phyloP scores from a whole-genome alignment of 2,113 vertebrate species.

The Sphyrna mokarran region DNA sequence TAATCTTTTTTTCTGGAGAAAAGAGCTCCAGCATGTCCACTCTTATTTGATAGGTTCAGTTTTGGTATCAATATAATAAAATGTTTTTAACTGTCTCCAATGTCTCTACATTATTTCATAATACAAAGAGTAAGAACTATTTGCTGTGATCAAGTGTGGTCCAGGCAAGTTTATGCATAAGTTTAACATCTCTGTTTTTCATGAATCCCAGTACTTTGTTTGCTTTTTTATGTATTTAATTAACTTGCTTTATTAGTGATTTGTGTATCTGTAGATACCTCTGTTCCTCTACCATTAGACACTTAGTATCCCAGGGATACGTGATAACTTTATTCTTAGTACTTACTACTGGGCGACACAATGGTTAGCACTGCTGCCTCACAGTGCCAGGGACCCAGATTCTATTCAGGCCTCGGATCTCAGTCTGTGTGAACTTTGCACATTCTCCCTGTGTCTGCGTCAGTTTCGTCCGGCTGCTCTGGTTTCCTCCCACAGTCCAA shows the following conservation, averaged over 20 bases:
- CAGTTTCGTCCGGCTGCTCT: too few species aligned
- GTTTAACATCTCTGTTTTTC: background rate
- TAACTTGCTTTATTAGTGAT: background rate
- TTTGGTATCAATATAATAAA: background rate
- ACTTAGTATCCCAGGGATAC: too few species aligned
- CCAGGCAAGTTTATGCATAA: background rate
- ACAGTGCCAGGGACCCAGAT: too few species aligned
- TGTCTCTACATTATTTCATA: background rate
- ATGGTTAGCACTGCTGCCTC: too few species aligned
- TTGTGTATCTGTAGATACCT: too few species aligned
- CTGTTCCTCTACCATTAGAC: background rate
- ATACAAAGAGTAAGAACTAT: background rate
- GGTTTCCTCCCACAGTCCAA: too few species aligned
- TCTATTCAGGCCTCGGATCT: too few species aligned
- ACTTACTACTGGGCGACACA: too few species aligned
- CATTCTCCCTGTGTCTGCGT: too few species aligned
- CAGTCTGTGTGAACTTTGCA: too few species aligned
- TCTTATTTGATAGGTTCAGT: background rate
- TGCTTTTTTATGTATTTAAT: background rate
- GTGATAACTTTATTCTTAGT: too few species aligned
- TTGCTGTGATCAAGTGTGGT: background rate
- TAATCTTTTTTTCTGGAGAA: background rate
- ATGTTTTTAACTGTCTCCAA: background rate
- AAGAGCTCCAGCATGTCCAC: too few species aligned
- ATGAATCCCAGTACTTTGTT: background rate